Evolutionary conservation across 2,888 invertebrate species (phyloP).

Genomic region (Stenchaetothrips biformis): DNA sequence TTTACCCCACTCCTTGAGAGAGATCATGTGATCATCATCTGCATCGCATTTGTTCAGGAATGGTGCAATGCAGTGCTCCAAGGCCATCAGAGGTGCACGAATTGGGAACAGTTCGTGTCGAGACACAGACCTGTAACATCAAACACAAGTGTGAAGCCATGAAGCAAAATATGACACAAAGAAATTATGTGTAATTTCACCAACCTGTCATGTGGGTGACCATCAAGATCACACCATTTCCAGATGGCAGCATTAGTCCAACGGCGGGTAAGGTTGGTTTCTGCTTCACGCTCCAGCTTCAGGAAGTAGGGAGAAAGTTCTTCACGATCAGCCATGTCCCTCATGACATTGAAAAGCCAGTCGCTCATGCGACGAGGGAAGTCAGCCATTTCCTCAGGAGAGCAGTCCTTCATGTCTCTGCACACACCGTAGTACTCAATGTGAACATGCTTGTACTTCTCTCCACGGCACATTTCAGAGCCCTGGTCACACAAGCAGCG

Average conservation of each 20-base stretch:
- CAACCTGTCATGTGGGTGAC: constrained; percentile 80
- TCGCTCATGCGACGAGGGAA: constrained; percentile 96
- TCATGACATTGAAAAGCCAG: constrained; percentile 97
- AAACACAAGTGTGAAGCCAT: background rate
- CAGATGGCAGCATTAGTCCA: constrained; percentile 93
- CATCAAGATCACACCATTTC: constrained; percentile 98
- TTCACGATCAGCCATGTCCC: constrained; percentile 83
- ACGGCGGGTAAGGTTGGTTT: constrained; percentile 73
- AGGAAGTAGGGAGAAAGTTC: constrained; percentile 78
- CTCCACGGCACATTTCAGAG: constrained; percentile 65
- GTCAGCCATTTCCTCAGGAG: constrained; percentile 81
- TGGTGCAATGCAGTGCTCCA: constrained; percentile 97
- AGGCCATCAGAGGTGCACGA: constrained; percentile 86
- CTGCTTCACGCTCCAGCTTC: constrained; percentile 84
- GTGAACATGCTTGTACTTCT: constrained; percentile 77
- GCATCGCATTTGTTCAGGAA: constrained; percentile 89
- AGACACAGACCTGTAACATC: constrained; percentile 62
- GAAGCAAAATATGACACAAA: background rate
- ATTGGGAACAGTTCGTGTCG: constrained; percentile 95
- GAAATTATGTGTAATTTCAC: background rate
- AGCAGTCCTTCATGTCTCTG: constrained; percentile 74
- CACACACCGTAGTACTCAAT: constrained; percentile 92
- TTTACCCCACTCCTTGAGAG: constrained; percentile 87
- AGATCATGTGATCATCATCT: constrained; percentile 84
- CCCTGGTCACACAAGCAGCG: constrained; percentile 83